A percentile compares a stretch with the other conserved stretches of the same genome.
Evolutionary conservation across 2,113 vertebrate genomes (phyloP).

Genomic region (Barbus barbus): DNA sequence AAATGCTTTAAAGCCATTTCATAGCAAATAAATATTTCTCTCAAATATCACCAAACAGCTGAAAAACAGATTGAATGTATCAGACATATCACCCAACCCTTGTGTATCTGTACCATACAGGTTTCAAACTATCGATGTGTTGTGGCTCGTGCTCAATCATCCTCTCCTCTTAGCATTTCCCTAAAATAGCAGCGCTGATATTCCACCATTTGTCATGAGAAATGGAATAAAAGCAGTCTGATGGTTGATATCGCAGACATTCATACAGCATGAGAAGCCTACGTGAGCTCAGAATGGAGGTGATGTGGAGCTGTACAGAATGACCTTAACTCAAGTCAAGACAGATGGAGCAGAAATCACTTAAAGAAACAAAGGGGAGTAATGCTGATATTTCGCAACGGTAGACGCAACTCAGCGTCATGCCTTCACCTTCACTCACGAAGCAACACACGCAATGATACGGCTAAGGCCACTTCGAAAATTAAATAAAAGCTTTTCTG

Average conservation of each 20-base stretch:
- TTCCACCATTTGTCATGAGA: neutral
- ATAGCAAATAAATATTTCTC: neutral
- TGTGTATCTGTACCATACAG: neutral
- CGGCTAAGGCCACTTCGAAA: neutral
- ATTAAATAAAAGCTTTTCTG: neutral
- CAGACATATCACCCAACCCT: neutral
- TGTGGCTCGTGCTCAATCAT: neutral
- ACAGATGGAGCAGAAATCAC: constrained; percentile 37
- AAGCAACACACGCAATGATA: constrained; percentile 15
- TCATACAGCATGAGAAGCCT: neutral
- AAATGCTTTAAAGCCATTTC: neutral
- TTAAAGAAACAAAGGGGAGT: constrained; percentile 48
- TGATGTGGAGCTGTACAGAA: constrained; percentile 14
- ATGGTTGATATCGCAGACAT: neutral
- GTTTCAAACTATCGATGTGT: constrained; percentile 24
- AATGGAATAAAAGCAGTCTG: constrained; percentile 12
- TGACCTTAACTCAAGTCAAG: constrained; percentile 40
- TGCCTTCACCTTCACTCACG: constrained; percentile 26
- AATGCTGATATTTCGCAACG: constrained; percentile 30
- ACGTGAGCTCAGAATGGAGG: neutral
- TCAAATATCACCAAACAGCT: neutral
- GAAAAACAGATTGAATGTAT: constrained; percentile 3
- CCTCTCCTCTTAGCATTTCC: neutral
- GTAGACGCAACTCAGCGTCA: constrained; percentile 35
- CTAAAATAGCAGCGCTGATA: constrained; percentile 26